Conservation (phyloP, 2,888 invertebrate genomes). For the Philhelius pedissequus region DNA sequence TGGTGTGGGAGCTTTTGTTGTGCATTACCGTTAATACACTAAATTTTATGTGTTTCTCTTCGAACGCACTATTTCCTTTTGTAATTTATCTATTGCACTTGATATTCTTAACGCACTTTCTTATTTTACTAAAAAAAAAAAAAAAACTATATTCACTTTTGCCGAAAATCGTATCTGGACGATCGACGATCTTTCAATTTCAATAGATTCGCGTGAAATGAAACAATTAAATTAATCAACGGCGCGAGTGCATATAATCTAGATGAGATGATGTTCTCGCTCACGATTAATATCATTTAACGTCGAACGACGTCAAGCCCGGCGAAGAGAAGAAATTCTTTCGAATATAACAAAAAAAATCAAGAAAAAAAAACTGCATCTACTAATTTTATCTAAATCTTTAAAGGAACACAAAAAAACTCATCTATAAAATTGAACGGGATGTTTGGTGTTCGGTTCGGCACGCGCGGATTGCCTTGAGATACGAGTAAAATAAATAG, state of each 20-base stretch:
- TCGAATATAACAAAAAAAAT: neutral
- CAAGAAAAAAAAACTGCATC: slow-evolving; percentile 31
- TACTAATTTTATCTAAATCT: neutral
- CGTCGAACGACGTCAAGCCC: slow-evolving; percentile 27
- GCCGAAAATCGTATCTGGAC: slow-evolving; percentile 10
- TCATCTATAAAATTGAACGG: slow-evolving; percentile 25
- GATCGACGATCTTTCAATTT: slow-evolving; percentile 44
- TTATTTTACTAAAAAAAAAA: neutral
- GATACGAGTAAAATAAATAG: slow-evolving; percentile 4
- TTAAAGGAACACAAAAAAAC: neutral
- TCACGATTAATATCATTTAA: slow-evolving; percentile 46
- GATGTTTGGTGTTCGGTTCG: slow-evolving; percentile 27
- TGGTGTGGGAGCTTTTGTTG: slow-evolving; percentile 40
- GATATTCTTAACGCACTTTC: slow-evolving; percentile 28
- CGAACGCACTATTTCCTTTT: neutral
- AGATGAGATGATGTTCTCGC: slow-evolving; percentile 30
- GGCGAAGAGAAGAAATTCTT: slow-evolving; percentile 32
- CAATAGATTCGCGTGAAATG: slow-evolving; percentile 63
- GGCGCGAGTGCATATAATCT: slow-evolving; percentile 46
- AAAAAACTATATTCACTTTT: slow-evolving; percentile 1
- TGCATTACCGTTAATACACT: slow-evolving; percentile 45
- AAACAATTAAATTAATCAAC: slow-evolving; percentile 65
- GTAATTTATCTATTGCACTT: slow-evolving; percentile 23
- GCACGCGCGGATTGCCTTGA: slow-evolving; percentile 49
- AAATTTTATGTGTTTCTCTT: neutral